phyloP scores from a whole-genome alignment of 2,888 invertebrate genomes.

The Pollenia angustigena region DNA sequence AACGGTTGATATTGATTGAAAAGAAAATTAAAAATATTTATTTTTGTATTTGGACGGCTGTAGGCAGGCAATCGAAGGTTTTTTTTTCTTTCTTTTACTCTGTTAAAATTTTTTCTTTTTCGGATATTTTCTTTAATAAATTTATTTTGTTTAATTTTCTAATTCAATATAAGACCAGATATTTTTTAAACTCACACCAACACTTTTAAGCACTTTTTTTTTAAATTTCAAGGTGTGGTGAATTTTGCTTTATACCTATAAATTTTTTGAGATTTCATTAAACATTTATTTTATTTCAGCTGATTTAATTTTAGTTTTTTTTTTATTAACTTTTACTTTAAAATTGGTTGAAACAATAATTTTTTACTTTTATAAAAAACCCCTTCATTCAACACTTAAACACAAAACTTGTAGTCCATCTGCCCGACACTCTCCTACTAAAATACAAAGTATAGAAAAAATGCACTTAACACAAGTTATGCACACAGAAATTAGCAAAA shows the following conservation, averaged over 20 bases:
- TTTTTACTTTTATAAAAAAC: slow-evolving; percentile 7
- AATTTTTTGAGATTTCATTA: slow-evolving; percentile 6
- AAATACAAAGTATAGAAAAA: slow-evolving; percentile 12
- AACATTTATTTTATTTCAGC: slow-evolving; percentile 2
- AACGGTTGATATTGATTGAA: slow-evolving; percentile 63
- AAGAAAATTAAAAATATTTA: slow-evolving; percentile 52
- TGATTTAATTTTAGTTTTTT: background rate
- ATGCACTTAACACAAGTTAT: slow-evolving; percentile 38
- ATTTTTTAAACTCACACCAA: background rate
- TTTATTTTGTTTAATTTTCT: slow-evolving; percentile 9
- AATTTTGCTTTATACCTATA: slow-evolving; percentile 41
- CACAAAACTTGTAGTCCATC: slow-evolving; percentile 43
- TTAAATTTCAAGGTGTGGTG: slow-evolving; percentile 56
- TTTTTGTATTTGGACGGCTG: slow-evolving; percentile 53
- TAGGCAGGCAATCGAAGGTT: slow-evolving; percentile 52
- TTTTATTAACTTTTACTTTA: background rate
- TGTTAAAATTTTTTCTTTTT: slow-evolving; percentile 36
- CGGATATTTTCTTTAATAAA: slow-evolving; percentile 22
- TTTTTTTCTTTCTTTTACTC: slow-evolving; percentile 46
- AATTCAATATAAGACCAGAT: slow-evolving; percentile 3
- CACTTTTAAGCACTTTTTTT: background rate
- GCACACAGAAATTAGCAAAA: slow-evolving; percentile 41
- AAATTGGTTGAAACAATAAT: background rate
- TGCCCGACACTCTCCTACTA: slow-evolving; percentile 67
- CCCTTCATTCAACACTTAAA: background rate